Evolutionary conservation across 2,113 vertebrate species (phyloP), one percentile per base, ranked within the genome.

Genomic region (Osmerus eperlanus): DNA sequence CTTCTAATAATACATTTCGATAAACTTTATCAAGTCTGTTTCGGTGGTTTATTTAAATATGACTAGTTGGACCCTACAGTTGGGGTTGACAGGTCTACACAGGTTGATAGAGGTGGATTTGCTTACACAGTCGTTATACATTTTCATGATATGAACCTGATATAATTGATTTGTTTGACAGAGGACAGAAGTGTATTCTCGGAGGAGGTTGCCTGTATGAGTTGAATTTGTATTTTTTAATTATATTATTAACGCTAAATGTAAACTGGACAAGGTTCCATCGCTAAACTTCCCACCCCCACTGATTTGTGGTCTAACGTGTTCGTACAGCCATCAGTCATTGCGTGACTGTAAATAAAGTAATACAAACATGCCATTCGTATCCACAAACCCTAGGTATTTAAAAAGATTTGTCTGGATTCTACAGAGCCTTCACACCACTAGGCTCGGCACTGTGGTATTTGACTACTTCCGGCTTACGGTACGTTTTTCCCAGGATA

Each of bases 401-500:
- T 36, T 36, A 36, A 36, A 4, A 36, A 8, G 5, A 47, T 47
- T 47, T 11, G 2, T 47, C 41, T 47, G 7, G 9, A 47, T 47
- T 47, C 2, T 47, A 47, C 41, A 47, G 41, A 7, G 9, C 41
- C 9, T 47, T 47, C 1, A 47, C 25, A 28, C 25, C 25, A 28
- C 25, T 28, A 3, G 32, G 7, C 32, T 36, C 8, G 14, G 19
- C 6, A 13, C 23, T 62, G 25, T 28, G 5, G 60, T 14, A 36
- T 29, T 14, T 29, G 21, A 12, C 16, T 12, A 85, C 65, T 85
- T 47, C 41, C 41, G 41, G 41, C 41, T 47, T 47, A 47, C 7
- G 41, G 41, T 5, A 47, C 4, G 79, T 83, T 72, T 12, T 59
- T 78, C 85, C 90, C 89, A 79, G 0, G 68, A 80, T 77, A 67